Evolutionary conservation across 1,140 invertebrate species (phyloP), one percentile per base, ranked within the genome.

Genomic region (Charaxes varanes): DNA sequence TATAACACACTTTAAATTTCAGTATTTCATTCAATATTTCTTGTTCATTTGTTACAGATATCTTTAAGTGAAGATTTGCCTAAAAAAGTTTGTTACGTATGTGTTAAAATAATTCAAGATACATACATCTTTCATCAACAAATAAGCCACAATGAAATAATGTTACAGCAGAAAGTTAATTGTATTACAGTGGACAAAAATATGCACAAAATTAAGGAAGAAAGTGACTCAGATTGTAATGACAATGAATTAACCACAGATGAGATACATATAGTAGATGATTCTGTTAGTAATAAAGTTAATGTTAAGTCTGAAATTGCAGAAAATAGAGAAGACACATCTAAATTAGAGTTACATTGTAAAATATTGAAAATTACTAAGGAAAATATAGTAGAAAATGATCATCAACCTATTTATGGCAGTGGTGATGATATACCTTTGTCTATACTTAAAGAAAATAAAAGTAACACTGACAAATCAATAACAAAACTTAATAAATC

Each of bases 111-210:
- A 35, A 42, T 68, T 7, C 21, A 60, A 12, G 38, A 66, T 8
- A 44, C 61, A n/a, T 33, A 42, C 31, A 19, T 34, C 27, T 72
- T 63, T 22, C 42, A 42, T 17, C 13, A 45, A 16, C 52, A 36
- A 24, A 41, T 68, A 5, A 54, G 43, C 24, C 41, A 59, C 18
- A 68, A 55, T 38, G 49, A 65, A 47, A 35, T 47, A 13, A 35
- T 49, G 13, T 41, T 72, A 22, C 35, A 38, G 32, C 21, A 44
- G 4, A 36, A 37, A 35, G 14, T 54, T 15, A 53, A 49, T 15
- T 36, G 45, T 15, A 38, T 30, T 8, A 11, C 15, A 13, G 19
- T 30, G 19, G 21, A 36, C 2, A 17, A 33, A 21, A 33, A 14
- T n/a, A 23, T 30, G 22, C 11, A 15, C 2, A 24, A 21, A n/a